Conservation (phyloP, 2,888 invertebrate genomes). For the Diarsia mendica region DNA sequence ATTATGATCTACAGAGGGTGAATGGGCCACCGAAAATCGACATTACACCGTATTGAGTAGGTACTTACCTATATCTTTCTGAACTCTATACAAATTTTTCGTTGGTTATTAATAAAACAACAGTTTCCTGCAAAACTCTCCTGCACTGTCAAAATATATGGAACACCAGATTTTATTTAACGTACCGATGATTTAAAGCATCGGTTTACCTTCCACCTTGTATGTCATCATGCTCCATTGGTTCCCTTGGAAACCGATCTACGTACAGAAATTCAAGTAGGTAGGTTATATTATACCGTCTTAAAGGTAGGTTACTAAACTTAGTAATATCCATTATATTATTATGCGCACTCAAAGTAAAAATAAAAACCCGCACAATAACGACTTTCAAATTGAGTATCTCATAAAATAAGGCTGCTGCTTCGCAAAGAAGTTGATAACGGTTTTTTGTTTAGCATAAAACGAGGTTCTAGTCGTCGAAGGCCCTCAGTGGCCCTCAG, state of each 20-base stretch:
- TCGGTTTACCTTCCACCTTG: too few relatives aligned
- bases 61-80: too few relatives aligned
- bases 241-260: constrained; percentile 23
- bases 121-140: too few relatives aligned
- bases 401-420: constrained; percentile 39
- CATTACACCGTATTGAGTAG: too few relatives aligned
- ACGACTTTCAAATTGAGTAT: constrained; percentile 52
- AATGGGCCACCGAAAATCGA: too few relatives aligned
- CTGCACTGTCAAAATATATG: too few relatives aligned
- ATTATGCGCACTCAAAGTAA: constrained; percentile 23
- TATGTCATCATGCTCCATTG: neutral
- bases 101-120: too few relatives aligned
- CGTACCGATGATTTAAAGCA: too few relatives aligned
- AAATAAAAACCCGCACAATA: constrained; percentile 34
- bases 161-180: too few relatives aligned
- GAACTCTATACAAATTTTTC: too few relatives aligned
- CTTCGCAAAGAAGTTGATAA: constrained; percentile 46
- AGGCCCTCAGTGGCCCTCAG: constrained; percentile 35
- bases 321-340: neutral
- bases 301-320: too few relatives aligned
- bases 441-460: constrained; percentile 59
- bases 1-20: too few relatives aligned
- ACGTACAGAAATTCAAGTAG: constrained; percentile 1
- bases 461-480: constrained; percentile 52
- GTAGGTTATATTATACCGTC: neutral